Percentiles rank a stretch among this genome's conserved stretches.
phyloP scores from a whole-genome alignment of 2,888 invertebrate genomes.

The Geophilus truncorum region DNA sequence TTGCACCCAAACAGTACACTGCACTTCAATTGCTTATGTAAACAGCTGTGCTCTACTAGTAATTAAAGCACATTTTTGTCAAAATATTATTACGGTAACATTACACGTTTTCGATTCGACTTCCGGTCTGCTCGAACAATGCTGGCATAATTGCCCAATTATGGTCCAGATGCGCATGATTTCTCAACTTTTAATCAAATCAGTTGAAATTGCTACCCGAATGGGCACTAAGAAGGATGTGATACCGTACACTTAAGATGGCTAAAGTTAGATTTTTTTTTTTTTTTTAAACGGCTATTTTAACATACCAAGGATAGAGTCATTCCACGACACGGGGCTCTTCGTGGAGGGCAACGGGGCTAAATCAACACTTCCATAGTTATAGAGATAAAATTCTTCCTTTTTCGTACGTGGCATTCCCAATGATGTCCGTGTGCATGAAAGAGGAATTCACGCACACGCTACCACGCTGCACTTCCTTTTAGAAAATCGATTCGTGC shows the following conservation, averaged over 20 bases:
- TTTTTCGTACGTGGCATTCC: background rate
- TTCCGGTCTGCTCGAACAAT: no score
- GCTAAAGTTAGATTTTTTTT: background rate
- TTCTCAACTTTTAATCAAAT: background rate
- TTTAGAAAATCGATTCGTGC: slow-evolving; percentile 4
- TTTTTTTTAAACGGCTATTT: background rate
- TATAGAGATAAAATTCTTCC: background rate
- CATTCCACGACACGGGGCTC: background rate
- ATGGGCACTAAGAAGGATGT: background rate
- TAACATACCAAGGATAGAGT: background rate
- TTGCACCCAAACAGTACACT: background rate
- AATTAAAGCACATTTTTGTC: no score
- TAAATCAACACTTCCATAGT: background rate
- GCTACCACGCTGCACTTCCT: background rate
- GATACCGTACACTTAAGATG: background rate
- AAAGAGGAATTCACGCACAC: background rate
- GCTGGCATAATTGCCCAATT: no score
- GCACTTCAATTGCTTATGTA: no score
- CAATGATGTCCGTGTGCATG: background rate
- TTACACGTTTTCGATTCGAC: no score
- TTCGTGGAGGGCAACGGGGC: background rate
- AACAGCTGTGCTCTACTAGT: no score
- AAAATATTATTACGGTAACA: no score
- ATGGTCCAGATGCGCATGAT: background rate
- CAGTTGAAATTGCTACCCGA: background rate